Evolutionary conservation across 2,888 invertebrate genomes (phyloP), one percentile per base, ranked within the genome.

Genomic region (Diogma glabrata): DNA sequence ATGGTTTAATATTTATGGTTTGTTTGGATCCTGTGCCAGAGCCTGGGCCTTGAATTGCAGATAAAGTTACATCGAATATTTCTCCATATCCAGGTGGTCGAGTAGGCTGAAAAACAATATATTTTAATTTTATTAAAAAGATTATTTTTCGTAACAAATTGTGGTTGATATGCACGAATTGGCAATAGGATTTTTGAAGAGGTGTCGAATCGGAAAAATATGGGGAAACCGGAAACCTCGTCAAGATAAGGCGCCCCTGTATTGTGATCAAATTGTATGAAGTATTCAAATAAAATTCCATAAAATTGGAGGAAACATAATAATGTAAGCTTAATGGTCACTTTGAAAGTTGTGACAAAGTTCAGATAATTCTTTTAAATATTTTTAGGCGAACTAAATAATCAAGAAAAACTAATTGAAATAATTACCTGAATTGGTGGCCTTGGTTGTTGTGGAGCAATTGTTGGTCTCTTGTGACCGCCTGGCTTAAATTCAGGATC

Each of bases 11-110:
- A 50, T 69, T 70, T 40, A 70, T 66, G 3, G 70, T 70, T 56
- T 66, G 70, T 54, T 69, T 62, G 1, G 69, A 69, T 9, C 70
- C 67, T 30, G 67, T 65, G 47, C 75, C 73, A 14, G 80, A 81
- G 0, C 84, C 84, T 1, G 86, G 84, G 2, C 88, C 88, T 64
- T 91, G 91, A 53, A 90, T 83, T 1, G 89, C 91, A 0, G 89
- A 88, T 0, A 91, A 84, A 0, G 90, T 90, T 0, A 91, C 84
- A 60, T 91, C 90, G 61, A 91, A 91, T 51, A 88, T 85, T 65
- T 91, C 90, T 8, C 84, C 86, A 61, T 81, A 81, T 1, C 73
- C 75, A 23, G 73, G 67, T n/a, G 70, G 74, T 5, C 70, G 64
- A 1, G 71, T 72, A 8, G 73, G 70, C 51, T 72, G 66, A 19